Evolutionary conservation across 2,888 invertebrate species (phyloP).

Genomic region (Diabrotica balteata): DNA sequence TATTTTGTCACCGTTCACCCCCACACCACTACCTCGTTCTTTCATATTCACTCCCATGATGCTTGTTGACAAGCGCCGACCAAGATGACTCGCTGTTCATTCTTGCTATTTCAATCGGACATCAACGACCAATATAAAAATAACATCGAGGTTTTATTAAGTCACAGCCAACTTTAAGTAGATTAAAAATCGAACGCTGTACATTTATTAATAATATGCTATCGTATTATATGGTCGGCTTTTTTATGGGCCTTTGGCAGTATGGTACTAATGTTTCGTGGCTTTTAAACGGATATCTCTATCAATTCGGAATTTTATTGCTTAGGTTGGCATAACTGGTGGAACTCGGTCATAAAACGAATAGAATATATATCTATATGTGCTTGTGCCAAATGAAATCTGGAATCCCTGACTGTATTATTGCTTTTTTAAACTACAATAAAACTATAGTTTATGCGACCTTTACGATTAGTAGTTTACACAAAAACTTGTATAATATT

Average conservation of each 20-base stretch:
- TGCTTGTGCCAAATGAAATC: conserved; percentile 22
- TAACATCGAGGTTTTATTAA: conserved; percentile 52
- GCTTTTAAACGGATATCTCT: conserved; percentile 34
- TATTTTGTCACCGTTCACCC: no score
- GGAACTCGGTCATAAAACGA: conserved; percentile 32
- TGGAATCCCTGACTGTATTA: conserved; percentile 12
- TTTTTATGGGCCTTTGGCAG: conserved; percentile 33
- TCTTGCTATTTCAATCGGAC: conserved; percentile 45
- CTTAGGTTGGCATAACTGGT: conserved; percentile 34
- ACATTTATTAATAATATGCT: conserved; percentile 54
- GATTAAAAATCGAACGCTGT: conserved; percentile 40
- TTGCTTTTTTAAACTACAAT: conserved; percentile 16
- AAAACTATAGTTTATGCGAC: conserved; percentile 9
- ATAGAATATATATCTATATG: conserved; percentile 29
- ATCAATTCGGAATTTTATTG: conserved; percentile 43
- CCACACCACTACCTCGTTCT: no score
- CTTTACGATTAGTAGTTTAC: background rate
- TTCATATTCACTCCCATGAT: background rate
- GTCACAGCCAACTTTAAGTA: conserved; percentile 49
- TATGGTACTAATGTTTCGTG: conserved; percentile 38
- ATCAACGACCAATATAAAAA: conserved; percentile 50
- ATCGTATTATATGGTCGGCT: conserved; percentile 47
- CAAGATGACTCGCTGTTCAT: conserved; percentile 43
- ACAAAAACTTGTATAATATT: background rate
- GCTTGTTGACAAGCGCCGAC: conserved; percentile 48